Evolutionary conservation across 2,888 invertebrate species (phyloP).

Genomic region (Rotaria sp.): DNA sequence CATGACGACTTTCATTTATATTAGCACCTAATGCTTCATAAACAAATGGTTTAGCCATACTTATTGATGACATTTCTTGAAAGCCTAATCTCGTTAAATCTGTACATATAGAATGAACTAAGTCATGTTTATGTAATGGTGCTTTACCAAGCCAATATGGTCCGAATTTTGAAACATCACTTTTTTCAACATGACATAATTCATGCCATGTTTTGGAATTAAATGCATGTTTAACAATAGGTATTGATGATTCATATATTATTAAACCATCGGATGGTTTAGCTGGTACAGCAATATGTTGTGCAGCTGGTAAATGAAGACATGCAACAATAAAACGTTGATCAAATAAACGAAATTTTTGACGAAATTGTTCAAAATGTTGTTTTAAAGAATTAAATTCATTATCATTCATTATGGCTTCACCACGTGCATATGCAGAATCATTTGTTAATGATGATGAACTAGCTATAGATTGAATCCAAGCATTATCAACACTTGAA

Average conservation of each 20-base stretch:
- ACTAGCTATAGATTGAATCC: not conserved
- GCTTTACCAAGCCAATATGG: not conserved
- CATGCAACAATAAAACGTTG: constrained; percentile 17
- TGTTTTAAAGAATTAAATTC: not conserved
- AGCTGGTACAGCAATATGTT: not conserved
- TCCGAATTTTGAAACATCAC: not conserved
- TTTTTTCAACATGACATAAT: constrained; percentile 21
- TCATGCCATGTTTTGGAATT: constrained; percentile 1
- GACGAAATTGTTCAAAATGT: constrained; percentile 2
- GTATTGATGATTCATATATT: not conserved
- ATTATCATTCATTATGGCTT: not conserved
- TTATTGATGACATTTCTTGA: not conserved
- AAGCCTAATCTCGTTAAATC: not conserved
- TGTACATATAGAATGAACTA: not conserved
- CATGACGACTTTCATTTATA: constrained; percentile 26
- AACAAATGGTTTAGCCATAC: not conserved
- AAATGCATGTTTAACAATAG: constrained; percentile 30
- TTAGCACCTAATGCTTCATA: constrained; percentile 12
- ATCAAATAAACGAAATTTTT: constrained; percentile 15
- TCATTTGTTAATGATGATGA: not conserved
- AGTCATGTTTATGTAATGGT: not conserved
- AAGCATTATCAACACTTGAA: not conserved
- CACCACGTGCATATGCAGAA: not conserved
- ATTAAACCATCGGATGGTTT: not conserved
- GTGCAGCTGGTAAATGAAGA: not conserved